These are phyloP conservation scores for Cheilosia vulpina DNA, from an alignment of 2,888 invertebrate species.

Conservation along the genomic window DNA sequence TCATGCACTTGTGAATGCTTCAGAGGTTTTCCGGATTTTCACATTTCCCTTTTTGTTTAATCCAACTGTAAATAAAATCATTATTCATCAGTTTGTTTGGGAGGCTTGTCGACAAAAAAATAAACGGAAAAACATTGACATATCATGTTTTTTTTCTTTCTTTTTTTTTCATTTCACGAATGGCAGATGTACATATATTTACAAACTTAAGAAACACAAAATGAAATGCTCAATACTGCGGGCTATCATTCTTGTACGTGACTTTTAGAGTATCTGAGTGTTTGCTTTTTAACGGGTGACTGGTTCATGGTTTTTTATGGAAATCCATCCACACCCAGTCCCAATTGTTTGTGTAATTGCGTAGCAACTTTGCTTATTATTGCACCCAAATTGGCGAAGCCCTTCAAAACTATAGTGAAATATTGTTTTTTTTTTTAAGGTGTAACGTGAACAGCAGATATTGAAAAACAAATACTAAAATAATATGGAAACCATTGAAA, in stretches of 20 bases:
- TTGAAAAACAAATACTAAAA: too few species aligned
- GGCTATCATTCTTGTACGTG: not conserved
- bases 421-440: too few species aligned
- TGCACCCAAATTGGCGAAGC: too few species aligned
- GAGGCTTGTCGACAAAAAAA: not conserved
- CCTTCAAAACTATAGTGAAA: too few species aligned
- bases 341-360: not conserved
- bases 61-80: not conserved
- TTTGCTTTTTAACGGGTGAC: not conserved
- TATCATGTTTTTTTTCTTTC: not conserved
- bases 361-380: not conserved
- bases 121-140: conserved; percentile 4
- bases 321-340: not conserved
- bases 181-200: conserved; percentile 1
- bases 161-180: not conserved
- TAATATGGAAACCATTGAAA: too few species aligned
- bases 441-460: too few species aligned
- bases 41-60: conserved; percentile 22
- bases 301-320: not conserved
- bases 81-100: conserved; percentile 18
- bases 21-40: conserved; percentile 8
- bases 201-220: conserved; percentile 7
- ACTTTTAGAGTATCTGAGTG: not conserved
- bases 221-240: not conserved
- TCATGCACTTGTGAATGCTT: conserved; percentile 30